These are phyloP conservation scores for Hypomesus transpacificus DNA, from an alignment of 2,113 vertebrate genomes.

Conservation along the genomic window DNA sequence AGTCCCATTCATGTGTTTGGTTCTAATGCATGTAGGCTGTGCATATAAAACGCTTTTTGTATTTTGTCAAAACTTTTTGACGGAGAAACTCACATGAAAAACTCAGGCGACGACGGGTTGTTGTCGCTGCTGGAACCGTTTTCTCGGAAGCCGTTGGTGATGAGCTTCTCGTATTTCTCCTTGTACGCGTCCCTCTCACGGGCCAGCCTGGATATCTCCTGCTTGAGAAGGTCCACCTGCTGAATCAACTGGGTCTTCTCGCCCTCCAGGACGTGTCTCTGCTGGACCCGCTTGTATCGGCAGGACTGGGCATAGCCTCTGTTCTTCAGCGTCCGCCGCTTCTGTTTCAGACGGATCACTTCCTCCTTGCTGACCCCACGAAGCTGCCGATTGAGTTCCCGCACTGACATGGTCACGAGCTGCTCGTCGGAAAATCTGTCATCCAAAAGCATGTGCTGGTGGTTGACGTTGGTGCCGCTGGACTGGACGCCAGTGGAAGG, in stretches of 20 bases:
- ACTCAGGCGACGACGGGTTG: slow-evolving; percentile 95
- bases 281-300: slow-evolving; percentile 99
- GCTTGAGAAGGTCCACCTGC: slow-evolving; percentile 99
- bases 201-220: slow-evolving; percentile 97
- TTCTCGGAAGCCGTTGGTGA: slow-evolving; percentile 98
- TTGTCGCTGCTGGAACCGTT: slow-evolving; percentile 92
- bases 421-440: slow-evolving; percentile 99
- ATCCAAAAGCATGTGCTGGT: slow-evolving; percentile 86
- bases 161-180: slow-evolving; percentile 98
- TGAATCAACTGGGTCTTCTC: slow-evolving; percentile 98
- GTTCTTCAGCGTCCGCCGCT: slow-evolving; percentile 99
- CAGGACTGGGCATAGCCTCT: slow-evolving; percentile 99
- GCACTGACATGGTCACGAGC: slow-evolving; percentile 98
- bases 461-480: slow-evolving; percentile 59
- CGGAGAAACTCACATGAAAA: slow-evolving; percentile 97
- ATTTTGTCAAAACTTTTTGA: slow-evolving; percentile 52
- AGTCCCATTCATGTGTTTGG: no score
- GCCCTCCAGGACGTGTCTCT: slow-evolving; percentile 97
- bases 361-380: slow-evolving; percentile 98
- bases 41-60: no score
- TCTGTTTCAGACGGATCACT: slow-evolving; percentile 99
- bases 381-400: slow-evolving; percentile 97
- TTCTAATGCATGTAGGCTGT: no score
- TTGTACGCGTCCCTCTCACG: slow-evolving; percentile 99
- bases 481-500: slow-evolving; percentile 68